A percentile compares a stretch with the other conserved stretches of the same genome.
phyloP scores from a whole-genome alignment of 2,113 vertebrate genomes.

The Labeo catla region DNA sequence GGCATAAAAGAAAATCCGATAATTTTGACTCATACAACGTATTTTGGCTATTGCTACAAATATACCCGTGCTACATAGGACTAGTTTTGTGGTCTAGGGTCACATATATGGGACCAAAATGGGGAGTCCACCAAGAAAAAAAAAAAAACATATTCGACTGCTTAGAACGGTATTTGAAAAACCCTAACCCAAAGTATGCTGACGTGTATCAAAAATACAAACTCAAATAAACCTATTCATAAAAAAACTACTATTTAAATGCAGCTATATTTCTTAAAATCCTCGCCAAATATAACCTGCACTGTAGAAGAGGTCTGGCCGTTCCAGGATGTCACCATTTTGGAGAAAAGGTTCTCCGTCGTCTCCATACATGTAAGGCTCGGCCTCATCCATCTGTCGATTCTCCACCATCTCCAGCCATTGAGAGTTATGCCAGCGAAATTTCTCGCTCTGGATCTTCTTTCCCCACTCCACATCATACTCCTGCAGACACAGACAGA shows the following conservation, averaged over 20 bases:
- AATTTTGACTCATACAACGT: too few relatives aligned
- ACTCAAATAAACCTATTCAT: not conserved
- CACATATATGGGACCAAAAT: not conserved
- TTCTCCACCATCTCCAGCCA: slow-evolving; percentile 96
- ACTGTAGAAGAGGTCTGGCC: slow-evolving; percentile 86
- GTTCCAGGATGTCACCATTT: slow-evolving; percentile 84
- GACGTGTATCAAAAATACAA: not conserved
- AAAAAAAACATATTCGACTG: too few relatives aligned
- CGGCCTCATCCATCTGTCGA: slow-evolving; percentile 85
- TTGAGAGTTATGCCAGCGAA: slow-evolving; percentile 94
- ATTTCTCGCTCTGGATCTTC: slow-evolving; percentile 91
- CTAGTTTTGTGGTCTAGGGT: too few relatives aligned
- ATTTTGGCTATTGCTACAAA: too few relatives aligned
- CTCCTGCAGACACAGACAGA: slow-evolving; percentile 73
- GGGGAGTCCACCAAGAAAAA: too few relatives aligned
- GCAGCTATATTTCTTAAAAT: not conserved
- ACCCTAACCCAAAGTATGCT: not conserved
- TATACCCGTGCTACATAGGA: too few relatives aligned
- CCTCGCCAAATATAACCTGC: slow-evolving; percentile 77
- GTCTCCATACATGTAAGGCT: slow-evolving; percentile 82
- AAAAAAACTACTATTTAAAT: not conserved
- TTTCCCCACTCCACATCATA: slow-evolving; percentile 90
- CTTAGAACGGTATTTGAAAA: not conserved
- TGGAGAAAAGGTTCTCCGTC: slow-evolving; percentile 84
- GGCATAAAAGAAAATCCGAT: too few relatives aligned